Percentiles rank a stretch among this genome's conserved stretches.
Evolutionary conservation across 2,888 invertebrate genomes (phyloP).

Genomic region (Torymus texanus): DNA sequence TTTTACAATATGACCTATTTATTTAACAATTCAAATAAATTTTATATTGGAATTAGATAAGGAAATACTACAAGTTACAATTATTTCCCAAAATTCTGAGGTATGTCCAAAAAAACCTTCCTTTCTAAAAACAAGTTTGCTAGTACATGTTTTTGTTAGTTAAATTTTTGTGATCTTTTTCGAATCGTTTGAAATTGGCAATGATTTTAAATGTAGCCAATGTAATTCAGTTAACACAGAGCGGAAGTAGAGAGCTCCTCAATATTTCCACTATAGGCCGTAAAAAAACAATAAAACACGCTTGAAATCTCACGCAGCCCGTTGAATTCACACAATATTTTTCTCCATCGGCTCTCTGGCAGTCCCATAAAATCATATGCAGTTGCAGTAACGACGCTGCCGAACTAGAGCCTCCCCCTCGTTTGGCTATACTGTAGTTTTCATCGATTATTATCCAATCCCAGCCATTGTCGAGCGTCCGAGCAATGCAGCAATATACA

Average conservation of each 20-base stretch:
- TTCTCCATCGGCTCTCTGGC: neutral
- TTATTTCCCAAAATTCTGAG: no score
- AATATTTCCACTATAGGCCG: neutral
- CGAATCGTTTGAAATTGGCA: neutral
- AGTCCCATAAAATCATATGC: slow-evolving; percentile 17
- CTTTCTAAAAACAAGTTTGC: no score
- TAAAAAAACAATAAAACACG: slow-evolving; percentile 44
- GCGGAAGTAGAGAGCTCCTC: slow-evolving; percentile 10
- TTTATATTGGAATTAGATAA: no score
- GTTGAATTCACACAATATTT: neutral
- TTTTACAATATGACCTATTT: no score
- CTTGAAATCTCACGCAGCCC: neutral
- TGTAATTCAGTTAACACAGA: slow-evolving; percentile 25
- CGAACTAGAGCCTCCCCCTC: neutral
- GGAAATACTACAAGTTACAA: no score
- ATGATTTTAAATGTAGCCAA: slow-evolving; percentile 28
- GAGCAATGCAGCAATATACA: neutral
- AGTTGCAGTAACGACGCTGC: neutral
- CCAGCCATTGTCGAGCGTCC: slow-evolving; percentile 16
- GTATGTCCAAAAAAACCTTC: no score
- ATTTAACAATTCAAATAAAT: no score
- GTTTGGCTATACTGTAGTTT: slow-evolving; percentile 23
- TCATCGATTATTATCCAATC: slow-evolving; percentile 37
- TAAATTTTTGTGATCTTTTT: no score
- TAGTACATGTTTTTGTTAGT: no score